Percentiles rank a stretch among this genome's conserved stretches.
These are phyloP conservation scores for Zoanthus sociatus DNA, from an alignment of 92 coral and sea anemone genomes.

Conservation along the genomic window DNA sequence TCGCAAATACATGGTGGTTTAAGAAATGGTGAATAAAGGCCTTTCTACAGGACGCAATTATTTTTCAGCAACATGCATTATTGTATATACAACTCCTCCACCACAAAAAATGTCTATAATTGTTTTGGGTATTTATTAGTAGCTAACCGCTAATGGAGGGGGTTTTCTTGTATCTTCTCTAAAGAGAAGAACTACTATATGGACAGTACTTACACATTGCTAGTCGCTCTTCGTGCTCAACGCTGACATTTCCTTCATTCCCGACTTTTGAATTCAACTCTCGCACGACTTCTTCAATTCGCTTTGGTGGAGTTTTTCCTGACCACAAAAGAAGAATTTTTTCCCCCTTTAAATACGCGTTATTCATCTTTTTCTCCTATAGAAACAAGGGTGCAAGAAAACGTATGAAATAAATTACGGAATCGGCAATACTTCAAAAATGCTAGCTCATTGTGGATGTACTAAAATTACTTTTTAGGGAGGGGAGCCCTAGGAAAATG, in stretches of 20 bases:
- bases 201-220: conserved; percentile 70
- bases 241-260: conserved; percentile 71
- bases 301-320: conserved; percentile 81
- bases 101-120: too few relatives aligned
- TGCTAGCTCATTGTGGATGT: conserved; percentile 15
- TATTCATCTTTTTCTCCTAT: conserved; percentile 61
- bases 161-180: too few relatives aligned
- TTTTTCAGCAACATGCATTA: too few relatives aligned
- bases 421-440: not conserved
- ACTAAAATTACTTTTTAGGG: not conserved
- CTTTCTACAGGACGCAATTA: too few relatives aligned
- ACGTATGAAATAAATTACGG: not conserved
- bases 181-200: too few relatives aligned
- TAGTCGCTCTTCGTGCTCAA: conserved; percentile 90
- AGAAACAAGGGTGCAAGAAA: too few relatives aligned
- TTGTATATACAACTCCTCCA: too few relatives aligned
- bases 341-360: conserved; percentile 59
- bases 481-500: not conserved
- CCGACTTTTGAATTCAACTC: conserved; percentile 71
- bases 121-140: too few relatives aligned
- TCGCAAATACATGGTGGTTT: too few relatives aligned
- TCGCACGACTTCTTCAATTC: conserved; percentile 76
- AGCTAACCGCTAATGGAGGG: too few relatives aligned
- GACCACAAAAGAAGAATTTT: conserved; percentile 88
- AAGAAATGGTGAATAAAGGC: too few relatives aligned